These are phyloP conservation scores for Diarsia brunnea DNA, from an alignment of 2,888 invertebrate species.

Conservation along the genomic window DNA sequence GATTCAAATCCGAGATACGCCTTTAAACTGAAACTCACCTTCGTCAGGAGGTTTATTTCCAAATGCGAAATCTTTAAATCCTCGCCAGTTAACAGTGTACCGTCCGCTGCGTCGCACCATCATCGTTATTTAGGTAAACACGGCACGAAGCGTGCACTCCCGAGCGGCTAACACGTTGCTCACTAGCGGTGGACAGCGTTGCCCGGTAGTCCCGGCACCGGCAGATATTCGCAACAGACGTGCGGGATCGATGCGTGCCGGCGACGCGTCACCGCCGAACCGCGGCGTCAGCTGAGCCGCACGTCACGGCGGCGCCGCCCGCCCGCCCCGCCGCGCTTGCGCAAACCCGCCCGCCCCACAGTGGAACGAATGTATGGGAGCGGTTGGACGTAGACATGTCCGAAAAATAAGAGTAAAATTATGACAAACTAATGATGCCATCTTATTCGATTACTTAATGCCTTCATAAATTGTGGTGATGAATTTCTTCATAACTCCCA, in stretches of 20 bases:
- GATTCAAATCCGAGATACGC: conserved; percentile 61
- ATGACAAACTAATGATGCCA: too few species aligned
- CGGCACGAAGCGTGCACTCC: conserved; percentile 65
- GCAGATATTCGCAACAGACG: conserved; percentile 74
- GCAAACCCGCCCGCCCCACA: conserved; percentile 80
- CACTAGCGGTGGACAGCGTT: conserved; percentile 72
- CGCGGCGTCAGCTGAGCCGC: conserved; percentile 86
- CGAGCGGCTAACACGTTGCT: conserved; percentile 68
- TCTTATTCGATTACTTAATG: too few species aligned
- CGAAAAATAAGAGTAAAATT: too few species aligned
- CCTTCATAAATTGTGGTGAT: too few species aligned
- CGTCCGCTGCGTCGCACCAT: conserved; percentile 89
- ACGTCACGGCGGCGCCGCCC: conserved; percentile 82
- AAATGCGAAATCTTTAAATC: conserved; percentile 87
- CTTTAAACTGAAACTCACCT: conserved; percentile 77
- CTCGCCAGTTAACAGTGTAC: conserved; percentile 89
- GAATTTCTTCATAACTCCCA: too few species aligned
- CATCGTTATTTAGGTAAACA: conserved; percentile 77
- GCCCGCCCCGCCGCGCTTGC: conserved; percentile 82
- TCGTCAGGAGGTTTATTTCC: conserved; percentile 88
- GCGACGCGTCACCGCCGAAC: conserved; percentile 79
- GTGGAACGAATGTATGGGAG: too few species aligned
- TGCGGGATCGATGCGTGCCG: conserved; percentile 80
- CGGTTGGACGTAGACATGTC: too few species aligned
- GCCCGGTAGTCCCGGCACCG: conserved; percentile 73